Percentiles rank a stretch among this genome's conserved stretches.
Conservation (phyloP, 2,888 invertebrate species). For the Macrophya alboannulata region DNA sequence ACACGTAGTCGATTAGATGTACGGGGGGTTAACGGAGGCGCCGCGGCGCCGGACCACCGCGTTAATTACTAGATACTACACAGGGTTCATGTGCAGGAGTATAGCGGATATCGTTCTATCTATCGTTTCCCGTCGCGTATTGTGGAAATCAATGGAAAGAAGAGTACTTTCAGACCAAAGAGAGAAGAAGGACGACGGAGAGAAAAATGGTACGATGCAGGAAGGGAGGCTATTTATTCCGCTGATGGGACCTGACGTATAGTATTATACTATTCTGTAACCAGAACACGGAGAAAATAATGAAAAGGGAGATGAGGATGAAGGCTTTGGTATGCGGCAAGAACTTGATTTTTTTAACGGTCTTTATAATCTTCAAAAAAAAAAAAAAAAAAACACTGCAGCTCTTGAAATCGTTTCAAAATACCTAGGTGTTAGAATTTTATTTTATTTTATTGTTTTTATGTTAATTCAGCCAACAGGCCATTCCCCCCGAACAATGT, state of each 20-base stretch:
- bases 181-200: background rate
- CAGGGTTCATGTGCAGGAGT: background rate
- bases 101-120: background rate
- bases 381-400: background rate
- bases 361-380: background rate
- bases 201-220: background rate
- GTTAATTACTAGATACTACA: slow-evolving; percentile 20
- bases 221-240: background rate
- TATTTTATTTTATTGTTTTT: background rate
- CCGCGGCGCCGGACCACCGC: slow-evolving; percentile 25
- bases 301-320: too few relatives aligned
- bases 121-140: background rate
- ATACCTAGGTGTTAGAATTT: background rate
- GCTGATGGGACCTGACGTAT: background rate
- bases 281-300: too few relatives aligned
- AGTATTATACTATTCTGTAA: background rate
- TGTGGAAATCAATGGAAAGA: slow-evolving; percentile 5
- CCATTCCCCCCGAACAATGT: slow-evolving; percentile 23
- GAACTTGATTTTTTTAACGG: background rate
- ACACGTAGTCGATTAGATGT: slow-evolving; percentile 58
- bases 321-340: background rate
- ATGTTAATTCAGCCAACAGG: background rate
- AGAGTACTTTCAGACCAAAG: background rate
- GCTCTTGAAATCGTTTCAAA: background rate
- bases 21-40: slow-evolving; percentile 10